Percentiles rank a stretch among this genome's conserved stretches.
Evolutionary conservation across 2,888 invertebrate species (phyloP).

Genomic region (Erebia palarica): DNA sequence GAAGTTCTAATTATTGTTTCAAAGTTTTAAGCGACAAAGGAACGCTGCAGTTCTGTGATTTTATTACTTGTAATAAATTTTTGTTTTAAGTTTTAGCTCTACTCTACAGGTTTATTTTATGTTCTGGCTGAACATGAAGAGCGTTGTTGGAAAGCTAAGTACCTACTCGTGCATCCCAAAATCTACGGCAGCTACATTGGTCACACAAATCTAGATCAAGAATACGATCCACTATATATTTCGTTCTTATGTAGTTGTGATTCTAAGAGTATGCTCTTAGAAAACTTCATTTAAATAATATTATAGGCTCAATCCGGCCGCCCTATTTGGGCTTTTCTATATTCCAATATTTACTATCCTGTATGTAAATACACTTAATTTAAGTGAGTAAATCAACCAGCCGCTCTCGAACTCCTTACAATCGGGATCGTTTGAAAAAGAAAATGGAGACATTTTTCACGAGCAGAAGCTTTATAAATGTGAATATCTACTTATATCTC

Average conservation of each 20-base stretch:
- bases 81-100: too few species aligned
- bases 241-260: neutral
- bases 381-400: slow-evolving; percentile 53
- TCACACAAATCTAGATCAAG: neutral
- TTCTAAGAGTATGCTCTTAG: neutral
- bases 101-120: too few species aligned
- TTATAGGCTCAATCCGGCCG: slow-evolving; percentile 22
- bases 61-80: too few species aligned
- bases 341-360: slow-evolving; percentile 52
- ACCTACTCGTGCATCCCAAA: neutral
- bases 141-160: too few species aligned
- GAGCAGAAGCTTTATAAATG: slow-evolving; percentile 33
- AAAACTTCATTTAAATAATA: slow-evolving; percentile 12
- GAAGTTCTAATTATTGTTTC: too few species aligned
- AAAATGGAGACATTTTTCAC: slow-evolving; percentile 60
- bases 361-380: slow-evolving; percentile 58
- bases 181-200: neutral
- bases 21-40: too few species aligned
- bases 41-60: too few species aligned
- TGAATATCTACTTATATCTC: slow-evolving; percentile 25
- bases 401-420: slow-evolving; percentile 62
- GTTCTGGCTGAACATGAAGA: too few species aligned
- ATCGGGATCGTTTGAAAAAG: slow-evolving; percentile 62
- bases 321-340: slow-evolving; percentile 28
- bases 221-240: neutral